Evolutionary conservation across 1,140 invertebrate genomes (phyloP), one percentile per base, ranked within the genome.

Genomic region (Sesamia nonagrioides): DNA sequence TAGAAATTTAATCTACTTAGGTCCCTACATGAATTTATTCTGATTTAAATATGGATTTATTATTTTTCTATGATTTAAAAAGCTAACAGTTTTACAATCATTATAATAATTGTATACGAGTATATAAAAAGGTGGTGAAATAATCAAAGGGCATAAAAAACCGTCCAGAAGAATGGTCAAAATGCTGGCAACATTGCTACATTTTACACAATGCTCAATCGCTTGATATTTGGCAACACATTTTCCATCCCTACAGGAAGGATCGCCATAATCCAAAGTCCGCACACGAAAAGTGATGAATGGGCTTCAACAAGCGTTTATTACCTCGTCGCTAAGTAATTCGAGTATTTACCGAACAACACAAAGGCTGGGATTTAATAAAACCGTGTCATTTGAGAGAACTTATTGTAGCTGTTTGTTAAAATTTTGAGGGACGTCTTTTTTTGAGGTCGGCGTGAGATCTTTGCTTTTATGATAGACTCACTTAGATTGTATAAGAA

Each of bases 241-340:
- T 61, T 63, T 73, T 63, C 52, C 75, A 58, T 82, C 66, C 18
- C 35, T 27, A 68, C 58, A 37, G 58, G 56, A 66, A 66, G 33
- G 21, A 27, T 42, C 42, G 40, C 21, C 33, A 60, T 35, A 68
- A 68, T 45, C 63, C 63, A 11, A 8, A 17, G 21, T 48, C 21
- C 63, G 37, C 3, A 17, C 8, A 9, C 21, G 9, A 68, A 68
- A 68, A 21, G 60, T 48, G 63, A 76, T 84, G 82, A 86, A 85
- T 84, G 79, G 88, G 58, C 63, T 4, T 79, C 84, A 40, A 63
- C 75, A n/a, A 68, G 78, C 81, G 80, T 86, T 88, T 88, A 89
- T 89, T 88, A 82, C 78, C 78, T 78, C 71, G 85, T 87, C 83
- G 83, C 76, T 81, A 85, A 85, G 89, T 90, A 89, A 90, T 89